Evolutionary conservation across 2,113 vertebrate genomes (phyloP).

Genomic region (Lepus americanus): DNA sequence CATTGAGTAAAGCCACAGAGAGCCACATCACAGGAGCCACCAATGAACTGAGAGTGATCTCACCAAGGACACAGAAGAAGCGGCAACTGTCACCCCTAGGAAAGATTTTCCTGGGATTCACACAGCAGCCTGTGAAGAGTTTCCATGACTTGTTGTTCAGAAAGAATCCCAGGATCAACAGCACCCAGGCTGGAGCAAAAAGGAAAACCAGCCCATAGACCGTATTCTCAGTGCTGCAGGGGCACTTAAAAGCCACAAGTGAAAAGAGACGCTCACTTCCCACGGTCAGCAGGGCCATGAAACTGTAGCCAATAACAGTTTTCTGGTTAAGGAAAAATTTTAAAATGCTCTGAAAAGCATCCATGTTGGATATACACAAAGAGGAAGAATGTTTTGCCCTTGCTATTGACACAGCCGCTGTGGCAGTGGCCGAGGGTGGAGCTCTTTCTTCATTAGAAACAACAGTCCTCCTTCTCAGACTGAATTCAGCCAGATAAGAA

Average conservation of each 20-base stretch:
- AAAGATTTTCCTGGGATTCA: conserved; percentile 88
- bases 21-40: conserved; percentile 96
- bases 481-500: conserved; percentile 69
- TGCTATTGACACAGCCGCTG: not conserved
- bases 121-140: conserved; percentile 95
- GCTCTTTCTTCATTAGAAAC: conserved; percentile 54
- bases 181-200: conserved; percentile 92
- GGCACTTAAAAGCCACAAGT: conserved; percentile 95
- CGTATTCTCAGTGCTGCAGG: conserved; percentile 93
- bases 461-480: conserved; percentile 64
- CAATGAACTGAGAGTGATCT: conserved; percentile 88
- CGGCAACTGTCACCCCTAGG: conserved; percentile 79
- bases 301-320: conserved; percentile 94
- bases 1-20: conserved; percentile 95
- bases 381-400: conserved; percentile 20
- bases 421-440: conserved; percentile 54
- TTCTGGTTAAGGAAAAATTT: conserved; percentile 93
- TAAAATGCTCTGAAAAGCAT: conserved; percentile 90
- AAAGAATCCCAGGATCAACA: conserved; percentile 92
- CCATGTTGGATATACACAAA: conserved; percentile 87
- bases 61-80: conserved; percentile 84
- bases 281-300: conserved; percentile 94
- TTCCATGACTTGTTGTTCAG: conserved; percentile 92
- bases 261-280: conserved; percentile 94
- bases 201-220: conserved; percentile 93